Conservation (phyloP, 2,797 vertebrate genomes). For the Spea hammondii region DNA sequence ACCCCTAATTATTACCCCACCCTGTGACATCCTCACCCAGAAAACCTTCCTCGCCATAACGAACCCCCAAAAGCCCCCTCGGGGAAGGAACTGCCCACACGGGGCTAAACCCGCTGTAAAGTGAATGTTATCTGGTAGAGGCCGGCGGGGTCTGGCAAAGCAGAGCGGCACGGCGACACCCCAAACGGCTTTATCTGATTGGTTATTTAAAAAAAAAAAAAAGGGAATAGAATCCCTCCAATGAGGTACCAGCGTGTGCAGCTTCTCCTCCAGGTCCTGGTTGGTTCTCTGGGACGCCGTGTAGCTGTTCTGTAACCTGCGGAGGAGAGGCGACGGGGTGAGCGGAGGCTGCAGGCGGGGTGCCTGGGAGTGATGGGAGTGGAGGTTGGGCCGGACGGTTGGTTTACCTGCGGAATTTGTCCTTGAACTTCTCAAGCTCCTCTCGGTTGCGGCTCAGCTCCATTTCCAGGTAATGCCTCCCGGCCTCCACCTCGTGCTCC, state of each 20-base stretch:
- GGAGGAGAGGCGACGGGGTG: neutral
- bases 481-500: slow-evolving; percentile 89
- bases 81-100: too few relatives aligned
- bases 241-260: slow-evolving; percentile 83
- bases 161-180: too few relatives aligned
- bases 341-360: neutral
- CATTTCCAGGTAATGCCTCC: slow-evolving; percentile 88
- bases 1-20: too few relatives aligned
- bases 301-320: slow-evolving; percentile 95
- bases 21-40: too few relatives aligned
- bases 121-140: too few relatives aligned
- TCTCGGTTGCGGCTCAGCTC: slow-evolving; percentile 88
- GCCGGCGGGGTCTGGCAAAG: too few relatives aligned
- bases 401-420: slow-evolving; percentile 91
- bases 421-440: slow-evolving; percentile 95
- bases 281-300: slow-evolving; percentile 94
- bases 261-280: slow-evolving; percentile 96
- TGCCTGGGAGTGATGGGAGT: neutral
- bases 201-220: neutral
- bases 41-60: too few relatives aligned
- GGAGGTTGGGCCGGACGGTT: neutral
- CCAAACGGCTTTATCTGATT: neutral
- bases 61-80: too few relatives aligned
- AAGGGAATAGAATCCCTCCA: neutral
- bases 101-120: too few relatives aligned